phyloP scores from a whole-genome alignment of 2,888 invertebrate species.

The Limulus polyphemus region DNA sequence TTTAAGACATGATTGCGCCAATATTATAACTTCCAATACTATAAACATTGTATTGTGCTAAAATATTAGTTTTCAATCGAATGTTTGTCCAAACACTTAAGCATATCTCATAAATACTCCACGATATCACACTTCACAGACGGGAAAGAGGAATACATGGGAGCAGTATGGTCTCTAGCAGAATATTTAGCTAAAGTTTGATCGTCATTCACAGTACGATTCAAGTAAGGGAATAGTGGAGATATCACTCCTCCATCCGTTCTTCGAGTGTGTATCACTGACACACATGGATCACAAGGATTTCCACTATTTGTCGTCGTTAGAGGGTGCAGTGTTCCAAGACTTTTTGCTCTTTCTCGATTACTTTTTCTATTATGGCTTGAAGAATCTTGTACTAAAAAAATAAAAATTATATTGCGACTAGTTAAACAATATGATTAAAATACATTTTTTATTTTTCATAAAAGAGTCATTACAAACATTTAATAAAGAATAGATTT shows the following conservation, averaged over 20 bases:
- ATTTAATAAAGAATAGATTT: too few species aligned
- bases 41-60: too few species aligned
- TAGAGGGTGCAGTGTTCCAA: conserved; percentile 15
- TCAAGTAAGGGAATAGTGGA: conserved; percentile 21
- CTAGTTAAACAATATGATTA: too few species aligned
- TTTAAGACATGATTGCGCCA: too few species aligned
- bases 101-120: conserved; percentile 56
- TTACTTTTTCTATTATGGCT: too few species aligned
- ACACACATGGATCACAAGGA: conserved; percentile 4
- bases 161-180: conserved; percentile 11
- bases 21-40: too few species aligned
- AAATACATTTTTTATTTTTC: too few species aligned
- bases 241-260: conserved; percentile 16
- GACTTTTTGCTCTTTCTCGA: conserved; percentile 15
- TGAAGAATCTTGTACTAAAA: too few species aligned
- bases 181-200: conserved; percentile 6
- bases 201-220: conserved; percentile 19
- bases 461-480: too few species aligned
- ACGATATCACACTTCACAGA: conserved; percentile 92
- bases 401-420: too few species aligned
- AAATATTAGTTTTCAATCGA: too few species aligned
- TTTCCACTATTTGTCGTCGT: not conserved
- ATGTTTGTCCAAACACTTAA: too few species aligned
- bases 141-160: conserved; percentile 53
- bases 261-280: conserved; percentile 21